Evolutionary conservation across 2,797 vertebrate genomes (phyloP).

Genomic region (Alauda arvensis): DNA sequence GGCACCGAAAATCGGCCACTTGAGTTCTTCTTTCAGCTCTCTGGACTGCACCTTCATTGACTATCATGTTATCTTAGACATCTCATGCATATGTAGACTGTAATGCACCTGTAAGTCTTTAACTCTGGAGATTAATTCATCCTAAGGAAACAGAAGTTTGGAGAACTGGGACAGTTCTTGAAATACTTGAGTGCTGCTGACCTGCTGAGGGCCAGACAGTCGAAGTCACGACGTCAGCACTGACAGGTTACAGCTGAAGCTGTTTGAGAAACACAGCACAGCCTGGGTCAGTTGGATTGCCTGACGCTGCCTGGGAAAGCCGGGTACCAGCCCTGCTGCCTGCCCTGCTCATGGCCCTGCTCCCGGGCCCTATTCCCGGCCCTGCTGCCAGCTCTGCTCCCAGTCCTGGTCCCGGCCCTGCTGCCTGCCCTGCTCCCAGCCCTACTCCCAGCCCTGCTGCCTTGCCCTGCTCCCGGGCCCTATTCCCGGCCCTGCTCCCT

Average conservation of each 20-base stretch:
- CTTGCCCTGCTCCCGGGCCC: too few relatives aligned
- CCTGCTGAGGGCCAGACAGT: not conserved
- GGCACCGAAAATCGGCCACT: accelerated
- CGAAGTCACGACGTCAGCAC: not conserved
- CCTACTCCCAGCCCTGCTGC: too few relatives aligned
- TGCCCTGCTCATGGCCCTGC: too few relatives aligned
- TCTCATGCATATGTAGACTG: not conserved
- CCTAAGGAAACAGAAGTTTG: not conserved
- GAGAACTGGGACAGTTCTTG: not conserved
- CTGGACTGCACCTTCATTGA: not conserved
- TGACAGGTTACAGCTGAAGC: not conserved
- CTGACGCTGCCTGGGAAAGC: not conserved
- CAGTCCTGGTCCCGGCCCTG: too few relatives aligned
- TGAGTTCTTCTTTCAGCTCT: not conserved
- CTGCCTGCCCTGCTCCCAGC: too few relatives aligned
- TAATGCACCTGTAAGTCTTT: not conserved
- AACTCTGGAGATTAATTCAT: not conserved
- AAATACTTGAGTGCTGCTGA: not conserved
- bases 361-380: too few relatives aligned
- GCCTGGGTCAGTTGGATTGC: not conserved
- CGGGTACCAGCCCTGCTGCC: not conserved
- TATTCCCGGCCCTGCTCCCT: too few relatives aligned
- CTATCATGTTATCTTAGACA: not conserved
- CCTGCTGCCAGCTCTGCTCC: not conserved
- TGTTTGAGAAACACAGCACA: not conserved